These are phyloP conservation scores for Spinus pinus DNA, from an alignment of 2,797 vertebrate genomes.

Conservation along the genomic window DNA sequence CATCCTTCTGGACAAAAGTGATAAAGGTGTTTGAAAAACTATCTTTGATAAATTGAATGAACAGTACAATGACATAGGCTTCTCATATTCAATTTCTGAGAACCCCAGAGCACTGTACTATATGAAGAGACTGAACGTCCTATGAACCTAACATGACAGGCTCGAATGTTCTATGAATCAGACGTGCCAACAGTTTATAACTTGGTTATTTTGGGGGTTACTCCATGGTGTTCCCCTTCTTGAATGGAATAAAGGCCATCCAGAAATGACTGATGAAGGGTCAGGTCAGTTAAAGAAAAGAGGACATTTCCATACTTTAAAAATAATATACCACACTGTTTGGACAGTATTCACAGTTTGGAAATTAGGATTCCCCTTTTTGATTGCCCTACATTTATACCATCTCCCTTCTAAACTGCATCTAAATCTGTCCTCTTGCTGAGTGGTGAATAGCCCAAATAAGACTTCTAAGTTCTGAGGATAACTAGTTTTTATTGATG, in stretches of 20 bases:
- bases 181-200: neutral
- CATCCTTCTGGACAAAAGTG: neutral
- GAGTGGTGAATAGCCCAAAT: neutral
- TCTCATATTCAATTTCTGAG: slow-evolving; percentile 5
- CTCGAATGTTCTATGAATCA: neutral
- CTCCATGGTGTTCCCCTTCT: neutral
- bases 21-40: neutral
- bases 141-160: neutral
- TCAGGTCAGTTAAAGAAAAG: neutral
- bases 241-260: neutral
- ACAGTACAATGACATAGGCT: neutral
- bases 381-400: neutral
- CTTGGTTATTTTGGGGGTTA: neutral
- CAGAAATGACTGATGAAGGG: neutral
- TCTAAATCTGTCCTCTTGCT: neutral
- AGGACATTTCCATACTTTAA: neutral
- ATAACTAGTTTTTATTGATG: neutral
- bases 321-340: neutral
- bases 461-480: neutral
- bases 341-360: neutral
- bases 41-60: neutral
- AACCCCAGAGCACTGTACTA: neutral
- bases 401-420: neutral
- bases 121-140: neutral
- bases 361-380: neutral